phyloP scores from a whole-genome alignment of 2,888 invertebrate species.

The Catocala fraxini region DNA sequence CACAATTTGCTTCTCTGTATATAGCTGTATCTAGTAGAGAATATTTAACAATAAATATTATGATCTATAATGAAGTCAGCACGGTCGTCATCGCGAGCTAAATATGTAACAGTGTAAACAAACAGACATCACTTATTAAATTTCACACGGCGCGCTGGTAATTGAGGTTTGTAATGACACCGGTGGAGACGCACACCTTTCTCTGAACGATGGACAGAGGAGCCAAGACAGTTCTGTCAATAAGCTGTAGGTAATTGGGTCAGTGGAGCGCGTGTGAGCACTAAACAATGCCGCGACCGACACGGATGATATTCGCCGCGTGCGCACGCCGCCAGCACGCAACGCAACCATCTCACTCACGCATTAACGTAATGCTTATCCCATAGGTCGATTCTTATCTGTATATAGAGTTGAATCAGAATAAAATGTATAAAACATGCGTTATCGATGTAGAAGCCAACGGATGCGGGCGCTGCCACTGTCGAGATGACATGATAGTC shows the following conservation, averaged over 20 bases:
- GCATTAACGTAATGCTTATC: conserved; percentile 45
- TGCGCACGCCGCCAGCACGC: conserved; percentile 61
- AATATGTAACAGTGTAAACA: conserved; percentile 44
- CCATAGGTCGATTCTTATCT: conserved; percentile 39
- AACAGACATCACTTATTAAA: conserved; percentile 33
- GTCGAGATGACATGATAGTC: conserved; percentile 56
- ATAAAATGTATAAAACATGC: conserved; percentile 37
- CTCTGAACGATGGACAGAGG: conserved; percentile 67
- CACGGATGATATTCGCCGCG: conserved; percentile 52
- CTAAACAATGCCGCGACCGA: conserved; percentile 71
- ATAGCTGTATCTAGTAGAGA: neutral
- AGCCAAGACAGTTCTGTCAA: conserved; percentile 85
- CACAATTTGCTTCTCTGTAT: too few relatives aligned
- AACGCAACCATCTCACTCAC: conserved; percentile 33
- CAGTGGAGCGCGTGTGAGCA: conserved; percentile 77
- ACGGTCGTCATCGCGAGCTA: conserved; percentile 33
- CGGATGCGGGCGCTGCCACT: conserved; percentile 56
- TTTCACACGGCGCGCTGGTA: conserved; percentile 31
- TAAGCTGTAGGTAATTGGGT: conserved; percentile 82
- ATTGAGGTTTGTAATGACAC: conserved; percentile 43
- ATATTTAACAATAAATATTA: conserved; percentile 26
- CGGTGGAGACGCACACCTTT: conserved; percentile 58
- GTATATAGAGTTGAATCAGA: conserved; percentile 28
- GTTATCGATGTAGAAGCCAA: conserved; percentile 44
- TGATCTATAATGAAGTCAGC: conserved; percentile 22